These are phyloP conservation scores for Melanaphis sacchari DNA, from an alignment of 1,140 invertebrate genomes.

Conservation along the genomic window DNA sequence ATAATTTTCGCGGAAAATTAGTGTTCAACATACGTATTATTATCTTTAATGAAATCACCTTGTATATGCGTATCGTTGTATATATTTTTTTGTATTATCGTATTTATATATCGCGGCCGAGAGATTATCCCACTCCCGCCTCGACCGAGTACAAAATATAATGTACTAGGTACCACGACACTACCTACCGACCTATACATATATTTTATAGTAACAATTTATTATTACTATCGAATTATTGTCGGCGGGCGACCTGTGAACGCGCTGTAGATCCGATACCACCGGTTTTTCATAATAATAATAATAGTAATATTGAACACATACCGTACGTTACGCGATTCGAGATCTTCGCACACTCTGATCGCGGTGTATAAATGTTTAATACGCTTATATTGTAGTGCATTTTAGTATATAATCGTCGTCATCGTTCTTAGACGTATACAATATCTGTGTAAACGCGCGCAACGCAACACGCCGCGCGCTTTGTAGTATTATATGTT, in stretches of 20 bases:
- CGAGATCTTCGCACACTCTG: background rate
- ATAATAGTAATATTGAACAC: background rate
- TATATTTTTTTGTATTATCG: no score
- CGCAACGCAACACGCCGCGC: background rate
- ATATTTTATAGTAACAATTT: background rate
- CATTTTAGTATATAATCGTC: background rate
- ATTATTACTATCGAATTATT: background rate
- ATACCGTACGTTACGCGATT: background rate
- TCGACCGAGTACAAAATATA: background rate
- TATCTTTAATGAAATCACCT: background rate
- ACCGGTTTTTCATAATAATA: background rate
- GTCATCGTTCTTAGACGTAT: background rate
- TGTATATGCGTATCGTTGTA: no score
- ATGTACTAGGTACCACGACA: background rate
- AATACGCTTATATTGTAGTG: background rate
- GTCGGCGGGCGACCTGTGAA: background rate
- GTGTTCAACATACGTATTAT: background rate
- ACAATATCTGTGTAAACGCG: background rate
- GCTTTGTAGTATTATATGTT: background rate
- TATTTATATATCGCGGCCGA: background rate
- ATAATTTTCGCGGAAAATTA: background rate
- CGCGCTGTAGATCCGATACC: background rate
- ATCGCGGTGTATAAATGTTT: background rate
- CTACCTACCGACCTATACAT: background rate
- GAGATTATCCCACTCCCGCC: background rate